Evolutionary conservation across 2,113 vertebrate genomes (phyloP).

Genomic region (Mesoclemmys tuberculata): DNA sequence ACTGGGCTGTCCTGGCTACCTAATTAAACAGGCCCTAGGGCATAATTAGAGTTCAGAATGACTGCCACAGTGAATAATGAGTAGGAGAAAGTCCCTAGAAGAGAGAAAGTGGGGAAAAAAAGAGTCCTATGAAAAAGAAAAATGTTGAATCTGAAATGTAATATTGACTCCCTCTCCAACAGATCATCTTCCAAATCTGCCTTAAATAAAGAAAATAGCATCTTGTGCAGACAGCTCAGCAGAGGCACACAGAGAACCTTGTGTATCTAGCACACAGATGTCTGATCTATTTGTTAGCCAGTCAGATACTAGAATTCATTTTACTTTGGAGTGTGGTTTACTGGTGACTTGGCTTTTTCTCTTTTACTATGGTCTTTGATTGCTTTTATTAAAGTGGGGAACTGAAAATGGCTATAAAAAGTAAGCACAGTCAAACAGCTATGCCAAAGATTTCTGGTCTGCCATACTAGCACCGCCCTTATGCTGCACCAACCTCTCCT

Average conservation of each 20-base stretch:
- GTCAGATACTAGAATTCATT: background rate
- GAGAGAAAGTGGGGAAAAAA: background rate
- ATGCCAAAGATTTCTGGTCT: background rate
- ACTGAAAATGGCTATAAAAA: background rate
- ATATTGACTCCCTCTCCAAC: background rate
- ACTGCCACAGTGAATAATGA: background rate
- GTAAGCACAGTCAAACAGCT: background rate
- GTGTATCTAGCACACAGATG: constrained; percentile 35
- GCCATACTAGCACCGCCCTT: background rate
- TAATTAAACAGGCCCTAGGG: accelerated
- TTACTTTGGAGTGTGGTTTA: background rate
- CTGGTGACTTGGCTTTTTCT: background rate
- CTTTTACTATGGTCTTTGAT: background rate
- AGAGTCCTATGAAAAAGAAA: background rate
- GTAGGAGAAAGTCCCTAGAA: background rate
- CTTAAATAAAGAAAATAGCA: background rate
- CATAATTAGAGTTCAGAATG: background rate
- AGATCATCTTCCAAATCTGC: background rate
- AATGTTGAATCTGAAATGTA: background rate
- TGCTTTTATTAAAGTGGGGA: background rate
- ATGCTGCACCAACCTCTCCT: background rate
- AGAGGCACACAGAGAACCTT: background rate
- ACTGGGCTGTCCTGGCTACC: background rate
- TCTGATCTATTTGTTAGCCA: background rate
- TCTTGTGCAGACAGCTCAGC: background rate